Evolutionary conservation across 2,797 vertebrate species (phyloP).

Genomic region (Hybognathus amarus): DNA sequence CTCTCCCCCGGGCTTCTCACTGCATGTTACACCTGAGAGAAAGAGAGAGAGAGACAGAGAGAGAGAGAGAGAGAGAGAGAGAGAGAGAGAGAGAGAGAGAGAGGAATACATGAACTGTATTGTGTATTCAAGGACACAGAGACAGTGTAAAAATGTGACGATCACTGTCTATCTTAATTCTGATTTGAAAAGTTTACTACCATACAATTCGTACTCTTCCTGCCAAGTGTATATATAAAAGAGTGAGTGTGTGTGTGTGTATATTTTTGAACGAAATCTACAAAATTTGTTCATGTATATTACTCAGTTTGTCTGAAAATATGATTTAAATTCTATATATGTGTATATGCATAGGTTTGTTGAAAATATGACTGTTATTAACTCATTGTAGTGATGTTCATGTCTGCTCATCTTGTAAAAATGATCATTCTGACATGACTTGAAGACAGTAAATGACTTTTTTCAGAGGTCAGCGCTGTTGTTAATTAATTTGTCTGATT

Average conservation of each 20-base stretch:
- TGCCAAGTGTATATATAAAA: not conserved
- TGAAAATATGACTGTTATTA: not conserved
- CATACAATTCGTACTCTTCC: not conserved
- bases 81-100: conserved; percentile 10
- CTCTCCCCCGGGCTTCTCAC: conserved; percentile 6
- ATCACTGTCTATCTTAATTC: not conserved
- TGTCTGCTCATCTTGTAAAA: not conserved
- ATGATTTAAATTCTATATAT: too few relatives aligned
- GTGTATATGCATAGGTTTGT: too few relatives aligned
- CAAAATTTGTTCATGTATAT: too few relatives aligned
- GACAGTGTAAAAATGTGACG: not conserved
- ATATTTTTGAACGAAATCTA: too few relatives aligned
- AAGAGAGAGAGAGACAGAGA: not conserved
- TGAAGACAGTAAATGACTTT: not conserved
- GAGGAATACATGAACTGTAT: conserved; percentile 8
- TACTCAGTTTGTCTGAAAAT: too few relatives aligned
- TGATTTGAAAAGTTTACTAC: conserved; percentile 10
- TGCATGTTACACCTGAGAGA: conserved; percentile 29
- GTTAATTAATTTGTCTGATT: conserved; percentile 34
- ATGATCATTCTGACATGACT: not conserved
- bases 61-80: conserved; percentile 7
- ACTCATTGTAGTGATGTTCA: not conserved
- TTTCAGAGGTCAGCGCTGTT: conserved; percentile 16
- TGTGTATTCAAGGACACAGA: not conserved
- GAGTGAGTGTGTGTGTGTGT: too few relatives aligned